Evolutionary conservation across 2,797 vertebrate genomes (phyloP).

Genomic region (Xenentodon cancila): DNA sequence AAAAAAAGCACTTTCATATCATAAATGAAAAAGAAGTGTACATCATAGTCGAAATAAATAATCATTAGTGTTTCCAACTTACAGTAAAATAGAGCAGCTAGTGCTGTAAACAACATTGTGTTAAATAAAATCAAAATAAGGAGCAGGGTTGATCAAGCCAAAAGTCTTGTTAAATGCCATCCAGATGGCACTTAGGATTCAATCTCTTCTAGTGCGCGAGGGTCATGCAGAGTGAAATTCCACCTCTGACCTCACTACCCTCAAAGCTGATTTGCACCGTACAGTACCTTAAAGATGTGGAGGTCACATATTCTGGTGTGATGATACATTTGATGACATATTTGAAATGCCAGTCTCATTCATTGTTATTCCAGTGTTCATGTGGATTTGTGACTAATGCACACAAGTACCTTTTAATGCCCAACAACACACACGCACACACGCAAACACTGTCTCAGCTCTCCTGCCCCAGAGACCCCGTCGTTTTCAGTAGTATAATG

Average conservation of each 20-base stretch:
- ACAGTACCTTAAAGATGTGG: slow-evolving; percentile 23
- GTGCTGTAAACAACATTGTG: slow-evolving; percentile 66
- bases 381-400: slow-evolving; percentile 44
- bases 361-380: slow-evolving; percentile 65
- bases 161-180: slow-evolving; percentile 31
- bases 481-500: slow-evolving; percentile 74
- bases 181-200: slow-evolving; percentile 21
- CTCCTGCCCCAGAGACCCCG: slow-evolving; percentile 20
- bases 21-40: slow-evolving; percentile 40
- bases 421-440: slow-evolving; percentile 29
- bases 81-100: slow-evolving; percentile 61
- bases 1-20: slow-evolving; percentile 41
- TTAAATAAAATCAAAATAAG: slow-evolving; percentile 38
- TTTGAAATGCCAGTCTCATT: slow-evolving; percentile 28
- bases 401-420: slow-evolving; percentile 52
- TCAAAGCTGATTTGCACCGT: slow-evolving; percentile 30
- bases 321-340: slow-evolving; percentile 18
- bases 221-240: not conserved
- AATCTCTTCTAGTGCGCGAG: slow-evolving; percentile 38
- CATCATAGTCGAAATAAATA: slow-evolving; percentile 70
- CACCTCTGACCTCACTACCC: slow-evolving; percentile 34
- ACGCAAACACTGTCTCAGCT: slow-evolving; percentile 1
- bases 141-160: slow-evolving; percentile 21
- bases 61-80: slow-evolving; percentile 73
- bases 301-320: slow-evolving; percentile 25